Percentiles rank a stretch among this genome's conserved stretches.
These are phyloP conservation scores for Ellobius talpinus DNA, from an alignment of 2,113 vertebrate species.

Conservation along the genomic window DNA sequence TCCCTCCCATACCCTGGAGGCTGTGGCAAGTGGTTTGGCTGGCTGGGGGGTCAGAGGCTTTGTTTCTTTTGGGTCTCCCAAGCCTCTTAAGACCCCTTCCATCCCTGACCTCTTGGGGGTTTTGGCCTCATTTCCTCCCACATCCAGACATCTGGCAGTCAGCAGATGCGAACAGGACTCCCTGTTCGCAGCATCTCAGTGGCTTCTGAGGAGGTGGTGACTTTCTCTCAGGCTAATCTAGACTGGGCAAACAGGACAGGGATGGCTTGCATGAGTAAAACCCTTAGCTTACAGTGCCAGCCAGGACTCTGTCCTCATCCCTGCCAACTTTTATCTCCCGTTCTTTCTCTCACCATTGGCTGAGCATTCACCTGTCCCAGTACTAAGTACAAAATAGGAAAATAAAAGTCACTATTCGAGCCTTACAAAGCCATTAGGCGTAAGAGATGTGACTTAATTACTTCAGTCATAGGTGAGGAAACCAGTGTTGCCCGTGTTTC, in stretches of 20 bases:
- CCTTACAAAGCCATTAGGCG: not conserved
- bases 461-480: not conserved
- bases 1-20: conserved; percentile 27
- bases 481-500: not conserved
- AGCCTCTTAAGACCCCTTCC: conserved; percentile 46
- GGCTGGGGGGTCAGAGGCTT: conserved; percentile 23
- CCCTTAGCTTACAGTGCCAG: not conserved
- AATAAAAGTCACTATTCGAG: not conserved
- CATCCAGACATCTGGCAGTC: conserved; percentile 62
- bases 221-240: not conserved
- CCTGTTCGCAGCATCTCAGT: conserved; percentile 45
- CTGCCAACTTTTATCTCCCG: not conserved
- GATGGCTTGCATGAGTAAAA: not conserved
- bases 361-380: not conserved
- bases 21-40: conserved; percentile 47
- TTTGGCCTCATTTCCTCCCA: conserved; percentile 57
- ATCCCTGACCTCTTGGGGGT: conserved; percentile 57
- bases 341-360: not conserved
- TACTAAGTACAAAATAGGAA: not conserved
- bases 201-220: conserved; percentile 37
- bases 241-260: not conserved
- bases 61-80: conserved; percentile 48
- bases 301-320: not conserved
- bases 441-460: not conserved
- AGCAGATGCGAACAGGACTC: conserved; percentile 55